Percentiles rank a stretch among this genome's conserved stretches.
phyloP scores from a whole-genome alignment of 2,113 vertebrate genomes.

The Pygoscelis antarcticus region DNA sequence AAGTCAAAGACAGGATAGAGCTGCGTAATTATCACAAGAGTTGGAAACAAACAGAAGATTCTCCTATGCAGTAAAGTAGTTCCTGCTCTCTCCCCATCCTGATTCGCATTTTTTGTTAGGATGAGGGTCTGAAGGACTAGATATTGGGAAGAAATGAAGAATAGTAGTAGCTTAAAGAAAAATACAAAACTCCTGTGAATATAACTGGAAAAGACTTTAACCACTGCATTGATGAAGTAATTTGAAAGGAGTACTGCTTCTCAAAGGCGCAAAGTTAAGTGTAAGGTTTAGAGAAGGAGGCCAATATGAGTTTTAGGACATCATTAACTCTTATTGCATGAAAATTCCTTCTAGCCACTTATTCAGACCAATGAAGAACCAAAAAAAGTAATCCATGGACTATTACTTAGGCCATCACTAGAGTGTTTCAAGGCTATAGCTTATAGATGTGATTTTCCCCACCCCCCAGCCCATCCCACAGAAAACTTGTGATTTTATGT shows the following conservation, averaged over 20 bases:
- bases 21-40: neutral
- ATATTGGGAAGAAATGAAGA: neutral
- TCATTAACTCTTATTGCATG: neutral
- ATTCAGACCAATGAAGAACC: neutral
- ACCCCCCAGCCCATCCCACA: neutral
- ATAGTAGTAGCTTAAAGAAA: neutral
- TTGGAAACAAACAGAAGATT: neutral
- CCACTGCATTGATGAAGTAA: neutral
- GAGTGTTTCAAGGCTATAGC: conserved; percentile 18
- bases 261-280: neutral
- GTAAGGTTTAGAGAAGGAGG: neutral
- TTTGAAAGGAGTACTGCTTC: neutral
- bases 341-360: neutral
- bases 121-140: neutral
- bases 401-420: neutral
- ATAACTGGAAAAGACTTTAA: neutral
- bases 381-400: neutral
- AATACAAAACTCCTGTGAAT: neutral
- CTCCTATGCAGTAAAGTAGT: neutral
- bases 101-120: neutral
- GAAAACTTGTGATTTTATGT: conserved; percentile 79
- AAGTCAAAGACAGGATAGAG: neutral
- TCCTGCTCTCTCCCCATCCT: neutral
- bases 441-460: conserved; percentile 46
- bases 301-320: neutral